These are phyloP conservation scores for Chiropotes sagulatus DNA, from an alignment of 2,797 vertebrate genomes.

Conservation along the genomic window DNA sequence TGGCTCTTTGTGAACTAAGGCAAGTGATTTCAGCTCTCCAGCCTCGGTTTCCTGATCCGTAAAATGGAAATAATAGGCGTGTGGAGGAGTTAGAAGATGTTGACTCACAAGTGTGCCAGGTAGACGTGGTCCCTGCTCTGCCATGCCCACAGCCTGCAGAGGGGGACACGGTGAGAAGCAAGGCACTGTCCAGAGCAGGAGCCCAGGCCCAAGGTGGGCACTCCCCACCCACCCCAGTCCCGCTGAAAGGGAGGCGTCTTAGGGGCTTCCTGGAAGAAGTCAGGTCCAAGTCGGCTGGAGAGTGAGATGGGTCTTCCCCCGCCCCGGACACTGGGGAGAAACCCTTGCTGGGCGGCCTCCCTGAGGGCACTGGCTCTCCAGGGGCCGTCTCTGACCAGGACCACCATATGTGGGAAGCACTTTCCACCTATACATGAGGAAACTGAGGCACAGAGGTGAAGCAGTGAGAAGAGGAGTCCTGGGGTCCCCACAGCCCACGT, in stretches of 20 bases:
- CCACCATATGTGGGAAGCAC: accelerated
- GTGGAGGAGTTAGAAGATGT: too few relatives aligned
- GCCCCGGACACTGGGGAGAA: neutral
- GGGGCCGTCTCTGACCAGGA: neutral
- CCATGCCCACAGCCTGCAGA: accelerated
- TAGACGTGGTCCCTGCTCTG: accelerated
- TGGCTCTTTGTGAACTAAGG: accelerated
- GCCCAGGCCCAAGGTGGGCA: neutral
- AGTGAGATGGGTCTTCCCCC: too few relatives aligned
- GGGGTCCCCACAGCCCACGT: accelerated
- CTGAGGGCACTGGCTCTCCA: neutral
- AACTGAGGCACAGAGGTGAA: neutral
- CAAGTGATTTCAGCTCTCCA: accelerated
- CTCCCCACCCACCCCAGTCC: too few relatives aligned
- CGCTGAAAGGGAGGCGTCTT: accelerated
- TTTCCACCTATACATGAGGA: accelerated
- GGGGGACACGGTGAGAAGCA: accelerated
- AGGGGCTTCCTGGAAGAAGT: neutral
- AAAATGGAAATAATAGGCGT: too few relatives aligned
- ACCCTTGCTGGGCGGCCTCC: neutral
- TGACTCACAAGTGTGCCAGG: too few relatives aligned
- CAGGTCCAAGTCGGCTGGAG: neutral
- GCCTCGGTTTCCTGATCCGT: neutral
- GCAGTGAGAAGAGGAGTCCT: accelerated
- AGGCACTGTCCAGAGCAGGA: neutral